These are phyloP conservation scores for Volucella zonaria DNA, from an alignment of 2,888 invertebrate genomes.

Conservation along the genomic window DNA sequence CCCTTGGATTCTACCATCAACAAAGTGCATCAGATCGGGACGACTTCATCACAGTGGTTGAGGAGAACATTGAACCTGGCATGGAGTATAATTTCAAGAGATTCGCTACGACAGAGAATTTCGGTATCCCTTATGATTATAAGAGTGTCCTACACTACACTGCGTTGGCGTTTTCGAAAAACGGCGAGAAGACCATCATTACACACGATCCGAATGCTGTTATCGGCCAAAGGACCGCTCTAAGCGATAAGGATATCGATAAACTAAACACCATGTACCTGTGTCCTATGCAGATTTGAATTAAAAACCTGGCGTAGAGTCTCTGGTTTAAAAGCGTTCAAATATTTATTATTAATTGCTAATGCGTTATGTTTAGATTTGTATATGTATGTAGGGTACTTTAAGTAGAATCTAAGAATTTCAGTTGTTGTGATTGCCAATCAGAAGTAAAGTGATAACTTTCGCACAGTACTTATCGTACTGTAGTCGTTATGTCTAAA, in stretches of 20 bases:
- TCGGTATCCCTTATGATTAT: slow-evolving; percentile 89
- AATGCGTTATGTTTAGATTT: too few relatives aligned
- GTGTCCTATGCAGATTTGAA: slow-evolving; percentile 77
- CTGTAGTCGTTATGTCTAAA: too few relatives aligned
- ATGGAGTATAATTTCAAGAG: slow-evolving; percentile 88
- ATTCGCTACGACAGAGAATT: slow-evolving; percentile 85
- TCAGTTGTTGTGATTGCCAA: too few relatives aligned
- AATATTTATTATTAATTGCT: too few relatives aligned
- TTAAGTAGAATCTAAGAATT: too few relatives aligned
- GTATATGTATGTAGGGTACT: too few relatives aligned
- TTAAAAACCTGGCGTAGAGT: too few relatives aligned
- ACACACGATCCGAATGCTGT: slow-evolving; percentile 80
- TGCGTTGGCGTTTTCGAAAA: slow-evolving; percentile 87
- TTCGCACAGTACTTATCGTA: too few relatives aligned
- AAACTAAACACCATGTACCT: slow-evolving; percentile 79
- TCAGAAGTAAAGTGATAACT: too few relatives aligned
- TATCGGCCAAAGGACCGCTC: slow-evolving; percentile 79
- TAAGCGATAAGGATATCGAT: slow-evolving; percentile 78
- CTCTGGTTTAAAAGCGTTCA: too few relatives aligned
- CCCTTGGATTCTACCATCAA: slow-evolving; percentile 90
- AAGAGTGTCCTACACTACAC: slow-evolving; percentile 92
- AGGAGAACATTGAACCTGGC: slow-evolving; percentile 83
- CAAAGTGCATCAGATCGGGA: slow-evolving; percentile 90
- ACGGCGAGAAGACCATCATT: slow-evolving; percentile 87
- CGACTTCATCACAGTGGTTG: slow-evolving; percentile 85